phyloP scores from a whole-genome alignment of 2,113 vertebrate species.

The Pseudorectes ferrugineus region DNA sequence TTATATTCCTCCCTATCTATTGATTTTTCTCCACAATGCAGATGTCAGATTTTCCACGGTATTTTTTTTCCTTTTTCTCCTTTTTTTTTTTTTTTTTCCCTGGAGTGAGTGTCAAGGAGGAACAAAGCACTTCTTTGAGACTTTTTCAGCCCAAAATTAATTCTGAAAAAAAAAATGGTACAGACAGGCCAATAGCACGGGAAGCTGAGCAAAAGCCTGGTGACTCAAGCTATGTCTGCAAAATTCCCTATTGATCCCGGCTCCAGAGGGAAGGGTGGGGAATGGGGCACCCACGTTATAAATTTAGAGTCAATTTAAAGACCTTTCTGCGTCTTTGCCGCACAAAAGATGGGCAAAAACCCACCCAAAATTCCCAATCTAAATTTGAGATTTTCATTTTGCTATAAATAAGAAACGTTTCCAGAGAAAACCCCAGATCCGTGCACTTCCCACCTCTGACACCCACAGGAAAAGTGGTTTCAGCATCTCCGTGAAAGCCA shows the following conservation, averaged over 20 bases:
- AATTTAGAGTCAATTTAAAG: conserved; percentile 11
- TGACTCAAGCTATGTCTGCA: conserved; percentile 53
- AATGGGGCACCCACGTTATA: background rate
- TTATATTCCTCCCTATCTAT: conserved; percentile 72
- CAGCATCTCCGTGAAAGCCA: background rate
- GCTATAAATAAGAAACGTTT: background rate
- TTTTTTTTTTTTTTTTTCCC: background rate
- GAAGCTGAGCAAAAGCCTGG: conserved; percentile 40
- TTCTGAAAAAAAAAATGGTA: conserved; percentile 37
- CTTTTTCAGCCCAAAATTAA: conserved; percentile 74
- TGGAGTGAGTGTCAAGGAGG: conserved; percentile 69
- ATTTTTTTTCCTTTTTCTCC: background rate
- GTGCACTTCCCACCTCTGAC: background rate
- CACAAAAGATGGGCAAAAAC: background rate
- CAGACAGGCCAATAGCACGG: conserved; percentile 41
- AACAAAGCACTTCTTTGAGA: conserved; percentile 77
- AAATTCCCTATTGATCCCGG: background rate
- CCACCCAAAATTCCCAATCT: background rate
- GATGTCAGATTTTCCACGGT: conserved; percentile 73
- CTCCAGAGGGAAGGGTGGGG: background rate
- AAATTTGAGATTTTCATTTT: background rate
- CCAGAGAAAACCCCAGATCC: background rate
- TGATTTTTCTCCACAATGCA: conserved; percentile 68
- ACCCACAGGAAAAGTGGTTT: background rate
- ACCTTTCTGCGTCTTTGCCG: background rate